phyloP scores from a whole-genome alignment of 2,797 vertebrate genomes.

The Ispidina lecontei region DNA sequence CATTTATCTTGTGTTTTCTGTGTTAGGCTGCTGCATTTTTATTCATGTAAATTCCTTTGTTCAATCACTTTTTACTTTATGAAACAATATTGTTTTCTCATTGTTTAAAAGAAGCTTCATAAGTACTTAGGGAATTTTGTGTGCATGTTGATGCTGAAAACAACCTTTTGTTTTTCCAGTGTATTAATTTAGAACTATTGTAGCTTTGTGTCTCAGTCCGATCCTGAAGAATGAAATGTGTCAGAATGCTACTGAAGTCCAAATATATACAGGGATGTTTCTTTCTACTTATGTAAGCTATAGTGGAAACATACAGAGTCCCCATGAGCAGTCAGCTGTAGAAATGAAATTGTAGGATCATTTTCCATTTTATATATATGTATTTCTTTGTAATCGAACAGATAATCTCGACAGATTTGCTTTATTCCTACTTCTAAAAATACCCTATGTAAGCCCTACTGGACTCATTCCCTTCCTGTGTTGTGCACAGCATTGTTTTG shows the following conservation, averaged over 20 bases:
- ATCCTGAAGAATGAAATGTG: neutral
- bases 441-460: neutral
- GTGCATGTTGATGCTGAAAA: neutral
- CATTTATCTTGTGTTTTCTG: neutral
- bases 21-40: neutral
- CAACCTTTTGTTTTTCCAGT: neutral
- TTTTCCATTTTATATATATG: neutral
- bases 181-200: neutral
- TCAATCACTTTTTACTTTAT: neutral
- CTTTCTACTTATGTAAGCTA: neutral
- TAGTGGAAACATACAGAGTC: neutral
- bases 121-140: neutral
- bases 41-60: neutral
- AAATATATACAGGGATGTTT: neutral
- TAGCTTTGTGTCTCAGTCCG: neutral
- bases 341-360: neutral
- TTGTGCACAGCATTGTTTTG: neutral
- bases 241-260: neutral
- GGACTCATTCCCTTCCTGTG: neutral
- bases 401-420: neutral
- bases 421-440: conserved; percentile 24
- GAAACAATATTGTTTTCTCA: neutral
- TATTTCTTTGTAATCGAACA: neutral
- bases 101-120: neutral
- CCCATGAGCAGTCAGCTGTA: neutral